Percentiles rank a stretch among this genome's conserved stretches.
Conservation (phyloP, 2,797 vertebrate genomes). For the Arrhamphus sclerolepis region DNA sequence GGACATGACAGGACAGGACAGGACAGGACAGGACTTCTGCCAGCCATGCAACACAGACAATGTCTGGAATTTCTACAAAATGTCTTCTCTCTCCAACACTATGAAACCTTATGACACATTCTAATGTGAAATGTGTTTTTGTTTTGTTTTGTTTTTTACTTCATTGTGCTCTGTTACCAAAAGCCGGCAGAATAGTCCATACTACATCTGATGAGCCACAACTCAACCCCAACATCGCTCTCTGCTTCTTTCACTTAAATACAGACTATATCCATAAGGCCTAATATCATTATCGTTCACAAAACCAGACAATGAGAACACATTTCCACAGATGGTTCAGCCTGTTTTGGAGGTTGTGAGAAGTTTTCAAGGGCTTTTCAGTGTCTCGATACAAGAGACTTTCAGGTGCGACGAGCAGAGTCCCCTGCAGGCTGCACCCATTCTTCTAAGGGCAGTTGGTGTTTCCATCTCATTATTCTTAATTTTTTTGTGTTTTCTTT, state of each 20-base stretch:
- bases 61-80: slow-evolving; percentile 48
- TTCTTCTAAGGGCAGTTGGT: slow-evolving; percentile 42
- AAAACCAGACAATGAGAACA: slow-evolving; percentile 39
- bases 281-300: slow-evolving; percentile 58
- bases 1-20: too few species aligned
- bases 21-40: slow-evolving; percentile 5
- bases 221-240: slow-evolving; percentile 50
- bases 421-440: slow-evolving; percentile 45
- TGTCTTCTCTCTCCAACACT: slow-evolving; percentile 36
- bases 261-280: slow-evolving; percentile 59
- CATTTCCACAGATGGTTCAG: slow-evolving; percentile 30
- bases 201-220: slow-evolving; percentile 46
- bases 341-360: slow-evolving; percentile 29
- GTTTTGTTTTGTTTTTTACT: slow-evolving; percentile 27
- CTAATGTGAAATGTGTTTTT: slow-evolving; percentile 12
- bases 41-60: slow-evolving; percentile 30
- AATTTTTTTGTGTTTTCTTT: slow-evolving; percentile 70
- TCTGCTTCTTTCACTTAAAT: slow-evolving; percentile 50
- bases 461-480: slow-evolving; percentile 72
- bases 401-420: slow-evolving; percentile 20
- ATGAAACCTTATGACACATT: neutral
- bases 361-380: slow-evolving; percentile 39
- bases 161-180: slow-evolving; percentile 41
- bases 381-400: slow-evolving; percentile 24
- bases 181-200: slow-evolving; percentile 36